These are phyloP conservation scores for Teleogryllus oceanicus DNA, from an alignment of 2,888 invertebrate genomes.

Conservation along the genomic window DNA sequence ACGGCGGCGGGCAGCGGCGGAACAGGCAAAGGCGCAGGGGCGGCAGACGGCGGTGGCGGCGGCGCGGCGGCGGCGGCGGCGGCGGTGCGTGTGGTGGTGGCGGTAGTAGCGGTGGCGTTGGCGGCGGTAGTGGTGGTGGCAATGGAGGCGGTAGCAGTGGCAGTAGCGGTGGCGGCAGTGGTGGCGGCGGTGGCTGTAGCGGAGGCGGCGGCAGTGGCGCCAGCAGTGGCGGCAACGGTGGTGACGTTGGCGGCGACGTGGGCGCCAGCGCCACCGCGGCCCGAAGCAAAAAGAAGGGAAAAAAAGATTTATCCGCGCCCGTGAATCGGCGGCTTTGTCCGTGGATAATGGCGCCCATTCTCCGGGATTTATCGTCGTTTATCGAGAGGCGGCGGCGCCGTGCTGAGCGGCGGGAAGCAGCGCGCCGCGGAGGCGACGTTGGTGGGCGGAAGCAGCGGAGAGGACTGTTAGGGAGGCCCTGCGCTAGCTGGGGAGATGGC, in stretches of 20 bases:
- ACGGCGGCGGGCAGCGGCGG: not conserved
- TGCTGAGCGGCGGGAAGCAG: too few species aligned
- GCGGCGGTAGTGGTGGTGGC: too few species aligned
- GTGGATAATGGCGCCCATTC: constrained; percentile 9
- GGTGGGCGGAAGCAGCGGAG: too few species aligned
- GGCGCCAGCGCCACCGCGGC: too few species aligned
- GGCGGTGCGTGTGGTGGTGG: not conserved
- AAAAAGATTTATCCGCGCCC: constrained; percentile 18
- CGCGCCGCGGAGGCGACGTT: too few species aligned
- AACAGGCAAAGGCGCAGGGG: not conserved
- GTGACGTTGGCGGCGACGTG: too few species aligned
- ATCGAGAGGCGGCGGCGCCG: not conserved
- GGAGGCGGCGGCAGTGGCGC: too few species aligned
- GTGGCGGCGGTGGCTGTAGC: fast-evolving
- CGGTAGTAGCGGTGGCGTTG: too few species aligned
- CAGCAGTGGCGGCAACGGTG: too few species aligned
- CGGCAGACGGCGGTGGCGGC: not conserved
- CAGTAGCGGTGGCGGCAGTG: not conserved
- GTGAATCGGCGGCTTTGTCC: constrained; percentile 18
- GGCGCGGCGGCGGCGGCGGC: not conserved
- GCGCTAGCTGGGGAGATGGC: too few species aligned
- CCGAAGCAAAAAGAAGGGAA: not conserved
- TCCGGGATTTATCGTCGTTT: constrained; percentile 7
- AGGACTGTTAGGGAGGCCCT: too few species aligned
- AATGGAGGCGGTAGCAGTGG: not conserved